Conservation (phyloP, 2,888 invertebrate genomes). For the Andrena fulva region DNA sequence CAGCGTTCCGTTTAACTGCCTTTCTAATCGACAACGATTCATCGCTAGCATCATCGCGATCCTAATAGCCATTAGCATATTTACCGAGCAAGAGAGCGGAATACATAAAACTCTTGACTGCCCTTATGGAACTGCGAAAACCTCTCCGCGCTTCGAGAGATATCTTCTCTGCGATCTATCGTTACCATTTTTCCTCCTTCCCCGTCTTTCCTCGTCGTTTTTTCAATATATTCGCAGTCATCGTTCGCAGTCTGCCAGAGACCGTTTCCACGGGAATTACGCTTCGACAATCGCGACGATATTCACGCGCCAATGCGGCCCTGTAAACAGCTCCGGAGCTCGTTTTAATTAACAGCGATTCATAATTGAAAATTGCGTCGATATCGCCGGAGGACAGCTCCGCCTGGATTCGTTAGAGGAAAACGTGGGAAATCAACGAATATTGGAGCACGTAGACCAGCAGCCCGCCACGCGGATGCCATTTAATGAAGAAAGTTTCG, state of each 20-base stretch:
- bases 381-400: slow-evolving; percentile 20
- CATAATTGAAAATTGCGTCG: slow-evolving; percentile 39
- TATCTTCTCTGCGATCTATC: not conserved
- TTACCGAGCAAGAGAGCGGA: not conserved
- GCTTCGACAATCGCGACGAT: slow-evolving; percentile 28
- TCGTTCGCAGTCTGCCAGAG: not conserved
- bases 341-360: slow-evolving; percentile 49
- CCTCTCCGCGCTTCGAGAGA: not conserved
- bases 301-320: slow-evolving; percentile 16
- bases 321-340: slow-evolving; percentile 28
- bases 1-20: not conserved
- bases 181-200: not conserved
- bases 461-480: not conserved
- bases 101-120: not conserved
- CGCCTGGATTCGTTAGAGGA: not conserved
- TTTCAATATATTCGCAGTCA: not conserved
- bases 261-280: slow-evolving; percentile 21
- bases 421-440: not conserved
- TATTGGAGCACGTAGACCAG: too few species aligned
- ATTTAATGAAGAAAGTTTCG: not conserved
- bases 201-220: not conserved
- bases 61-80: not conserved
- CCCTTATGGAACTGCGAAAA: not conserved
- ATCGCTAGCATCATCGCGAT: slow-evolving; percentile 8
- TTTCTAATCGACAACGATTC: slow-evolving; percentile 13